phyloP scores from a whole-genome alignment of 23 tunicate genomes.

The Trididemnum clinides region DNA sequence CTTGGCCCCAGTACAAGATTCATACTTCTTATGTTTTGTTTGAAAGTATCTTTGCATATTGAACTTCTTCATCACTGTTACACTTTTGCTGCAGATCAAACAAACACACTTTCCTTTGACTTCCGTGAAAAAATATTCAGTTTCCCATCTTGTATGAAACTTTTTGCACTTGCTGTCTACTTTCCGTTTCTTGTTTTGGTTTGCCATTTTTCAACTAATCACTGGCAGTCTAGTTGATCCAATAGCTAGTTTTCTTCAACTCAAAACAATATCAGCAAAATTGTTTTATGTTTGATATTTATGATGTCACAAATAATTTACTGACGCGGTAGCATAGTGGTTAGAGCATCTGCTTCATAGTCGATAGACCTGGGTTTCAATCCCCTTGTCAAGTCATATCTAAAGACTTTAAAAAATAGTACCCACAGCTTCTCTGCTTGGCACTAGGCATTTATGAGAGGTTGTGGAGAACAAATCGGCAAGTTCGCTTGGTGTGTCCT shows the following conservation, averaged over 20 bases:
- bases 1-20: not conserved
- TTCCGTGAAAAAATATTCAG: conserved; percentile 9
- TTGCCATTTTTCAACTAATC: not conserved
- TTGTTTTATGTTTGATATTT: not conserved
- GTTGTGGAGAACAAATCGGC: too few species aligned
- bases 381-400: too few species aligned
- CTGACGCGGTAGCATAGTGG: too few species aligned
- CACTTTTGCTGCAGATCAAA: not conserved
- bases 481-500: too few species aligned
- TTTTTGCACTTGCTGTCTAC: conserved; percentile 12
- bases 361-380: too few species aligned
- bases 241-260: not conserved
- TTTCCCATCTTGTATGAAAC: not conserved
- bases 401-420: too few species aligned
- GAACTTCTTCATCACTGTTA: not conserved
- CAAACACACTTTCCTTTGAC: not conserved
- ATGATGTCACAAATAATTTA: not conserved
- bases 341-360: too few species aligned
- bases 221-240: not conserved
- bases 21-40: not conserved
- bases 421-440: too few species aligned
- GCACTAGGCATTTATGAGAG: too few species aligned
- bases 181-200: conserved; percentile 1
- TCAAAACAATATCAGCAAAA: not conserved
- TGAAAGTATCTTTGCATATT: not conserved